A percentile compares a stretch with the other conserved stretches of the same genome.
These are phyloP conservation scores for Amitus sp. DNA, from an alignment of 2,888 invertebrate genomes.

Conservation along the genomic window DNA sequence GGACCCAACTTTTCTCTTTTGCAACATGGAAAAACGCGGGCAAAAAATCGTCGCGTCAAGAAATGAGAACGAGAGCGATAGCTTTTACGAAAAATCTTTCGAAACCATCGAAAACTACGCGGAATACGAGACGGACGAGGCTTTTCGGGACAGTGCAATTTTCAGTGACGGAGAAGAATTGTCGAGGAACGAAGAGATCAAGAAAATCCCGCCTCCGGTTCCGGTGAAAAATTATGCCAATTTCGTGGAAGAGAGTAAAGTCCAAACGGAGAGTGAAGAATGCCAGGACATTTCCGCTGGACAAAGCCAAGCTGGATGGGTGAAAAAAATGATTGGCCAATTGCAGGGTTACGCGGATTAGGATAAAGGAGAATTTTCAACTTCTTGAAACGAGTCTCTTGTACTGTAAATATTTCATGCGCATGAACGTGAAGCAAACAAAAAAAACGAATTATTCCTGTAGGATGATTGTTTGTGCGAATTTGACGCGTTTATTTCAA, in stretches of 20 bases:
- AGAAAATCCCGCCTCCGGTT: too few relatives aligned
- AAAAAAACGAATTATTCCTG: too few relatives aligned
- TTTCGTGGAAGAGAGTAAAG: too few relatives aligned
- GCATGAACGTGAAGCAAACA: too few relatives aligned
- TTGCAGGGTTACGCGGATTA: conserved; percentile 58
- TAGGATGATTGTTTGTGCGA: too few relatives aligned
- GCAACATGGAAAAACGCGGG: conserved; percentile 43
- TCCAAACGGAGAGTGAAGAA: conserved; percentile 29
- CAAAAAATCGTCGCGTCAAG: conserved; percentile 42
- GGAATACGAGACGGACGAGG: conserved; percentile 72
- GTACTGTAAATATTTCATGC: too few relatives aligned
- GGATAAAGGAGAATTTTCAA: conserved; percentile 39
- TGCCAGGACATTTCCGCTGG: conserved; percentile 60
- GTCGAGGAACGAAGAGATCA: conserved; percentile 3
- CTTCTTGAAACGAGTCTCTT: too few relatives aligned
- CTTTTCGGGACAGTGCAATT: conserved; percentile 84
- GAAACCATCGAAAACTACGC: conserved; percentile 78
- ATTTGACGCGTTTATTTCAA: too few relatives aligned
- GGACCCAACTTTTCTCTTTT: conserved; percentile 79
- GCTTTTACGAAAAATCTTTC: conserved; percentile 81
- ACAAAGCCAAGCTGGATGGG: conserved; percentile 63
- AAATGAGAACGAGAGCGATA: conserved; percentile 68
- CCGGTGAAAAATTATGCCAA: too few relatives aligned
- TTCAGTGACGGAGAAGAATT: conserved; percentile 74
- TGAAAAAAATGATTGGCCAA: conserved; percentile 61